Conservation (phyloP, 2,113 vertebrate genomes). For the Ibidorhyncha struthersii region DNA sequence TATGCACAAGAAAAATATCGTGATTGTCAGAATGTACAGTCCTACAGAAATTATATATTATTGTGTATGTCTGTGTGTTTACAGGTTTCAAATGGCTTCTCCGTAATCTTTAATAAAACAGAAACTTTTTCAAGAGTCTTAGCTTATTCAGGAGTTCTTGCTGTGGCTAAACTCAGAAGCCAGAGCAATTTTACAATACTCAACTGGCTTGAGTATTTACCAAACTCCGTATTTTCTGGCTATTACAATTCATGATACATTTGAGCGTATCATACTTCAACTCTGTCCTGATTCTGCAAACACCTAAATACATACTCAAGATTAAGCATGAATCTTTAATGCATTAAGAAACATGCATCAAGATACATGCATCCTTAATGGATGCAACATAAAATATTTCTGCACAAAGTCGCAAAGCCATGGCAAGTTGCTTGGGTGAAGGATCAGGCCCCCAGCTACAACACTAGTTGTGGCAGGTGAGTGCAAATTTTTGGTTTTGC, state of each 20-base stretch:
- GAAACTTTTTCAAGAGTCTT: background rate
- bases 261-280: background rate
- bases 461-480: accelerated
- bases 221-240: background rate
- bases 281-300: background rate
- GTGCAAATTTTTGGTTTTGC: background rate
- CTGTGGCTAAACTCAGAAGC: background rate
- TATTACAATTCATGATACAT: background rate
- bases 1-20: background rate
- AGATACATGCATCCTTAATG: background rate
- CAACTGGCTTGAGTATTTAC: background rate
- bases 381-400: background rate
- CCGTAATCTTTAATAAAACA: background rate
- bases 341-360: background rate
- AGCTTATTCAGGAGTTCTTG: background rate
- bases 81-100: background rate
- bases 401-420: background rate
- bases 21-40: background rate
- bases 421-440: background rate
- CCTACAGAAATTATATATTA: background rate
- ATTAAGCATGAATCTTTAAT: background rate
- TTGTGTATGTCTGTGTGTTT: background rate
- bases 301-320: background rate
- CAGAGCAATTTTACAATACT: background rate
- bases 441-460: background rate